Percentiles rank a stretch among this genome's conserved stretches.
Conservation (phyloP, 2,888 invertebrate genomes). For the Xylophagus ater region DNA sequence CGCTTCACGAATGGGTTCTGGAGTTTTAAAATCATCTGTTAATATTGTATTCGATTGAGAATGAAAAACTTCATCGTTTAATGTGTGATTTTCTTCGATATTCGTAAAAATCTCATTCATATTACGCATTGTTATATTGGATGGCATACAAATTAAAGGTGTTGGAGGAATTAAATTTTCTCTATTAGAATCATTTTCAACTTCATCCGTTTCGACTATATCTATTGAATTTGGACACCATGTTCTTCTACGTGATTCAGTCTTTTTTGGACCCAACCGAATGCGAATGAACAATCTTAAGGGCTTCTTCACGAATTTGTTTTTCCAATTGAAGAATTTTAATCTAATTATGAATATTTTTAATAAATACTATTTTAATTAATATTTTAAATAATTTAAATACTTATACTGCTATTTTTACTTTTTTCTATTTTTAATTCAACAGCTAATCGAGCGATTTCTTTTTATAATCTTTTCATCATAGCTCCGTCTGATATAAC, state of each 20-base stretch:
- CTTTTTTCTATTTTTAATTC: conserved; percentile 47
- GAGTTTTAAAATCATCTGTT: conserved; percentile 5
- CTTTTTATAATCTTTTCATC: conserved; percentile 55
- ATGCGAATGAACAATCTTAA: conserved; percentile 31
- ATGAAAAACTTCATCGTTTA: conserved; percentile 13
- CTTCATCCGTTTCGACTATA: too few relatives aligned
- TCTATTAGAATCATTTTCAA: too few relatives aligned
- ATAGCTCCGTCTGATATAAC: conserved; percentile 54
- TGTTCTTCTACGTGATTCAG: conserved; percentile 31
- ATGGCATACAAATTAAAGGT: conserved; percentile 21
- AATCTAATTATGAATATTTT: conserved; percentile 16
- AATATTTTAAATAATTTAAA: not conserved
- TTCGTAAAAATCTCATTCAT: not conserved
- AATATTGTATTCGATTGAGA: not conserved
- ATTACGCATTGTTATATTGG: conserved; percentile 22
- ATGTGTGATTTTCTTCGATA: conserved; percentile 15
- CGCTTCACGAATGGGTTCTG: not conserved
- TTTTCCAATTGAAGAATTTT: conserved; percentile 29
- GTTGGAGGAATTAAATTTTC: conserved; percentile 17
- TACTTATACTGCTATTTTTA: conserved; percentile 35
- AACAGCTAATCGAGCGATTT: conserved; percentile 50
- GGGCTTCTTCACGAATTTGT: conserved; percentile 27
- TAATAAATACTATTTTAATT: not conserved
- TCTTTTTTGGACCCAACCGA: conserved; percentile 22
- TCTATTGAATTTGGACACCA: conserved; percentile 35